phyloP scores from a whole-genome alignment of 2,113 vertebrate species.

The Mus pahari region DNA sequence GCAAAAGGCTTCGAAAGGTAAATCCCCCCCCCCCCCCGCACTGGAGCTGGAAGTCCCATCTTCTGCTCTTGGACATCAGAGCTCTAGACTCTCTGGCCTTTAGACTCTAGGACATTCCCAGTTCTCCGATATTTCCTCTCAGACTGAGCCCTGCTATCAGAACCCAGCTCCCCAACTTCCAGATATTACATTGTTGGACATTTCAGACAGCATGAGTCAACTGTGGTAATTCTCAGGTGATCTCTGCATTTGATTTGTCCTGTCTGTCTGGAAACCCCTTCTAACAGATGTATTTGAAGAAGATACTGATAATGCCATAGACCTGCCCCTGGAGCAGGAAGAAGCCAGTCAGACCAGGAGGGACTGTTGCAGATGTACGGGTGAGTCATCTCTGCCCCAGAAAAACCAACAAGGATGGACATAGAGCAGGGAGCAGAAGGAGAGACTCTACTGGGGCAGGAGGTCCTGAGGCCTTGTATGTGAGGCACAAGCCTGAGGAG shows the following conservation, averaged over 20 bases:
- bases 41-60: background rate
- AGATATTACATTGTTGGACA: background rate
- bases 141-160: background rate
- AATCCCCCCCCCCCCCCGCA: too few relatives aligned
- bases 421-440: background rate
- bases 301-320: background rate
- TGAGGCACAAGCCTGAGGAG: background rate
- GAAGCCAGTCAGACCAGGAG: background rate
- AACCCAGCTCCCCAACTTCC: background rate
- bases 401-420: accelerated
- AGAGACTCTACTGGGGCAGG: background rate
- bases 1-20: background rate
- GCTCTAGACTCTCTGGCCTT: background rate
- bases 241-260: background rate
- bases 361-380: accelerated
- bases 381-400: too few relatives aligned
- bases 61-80: background rate
- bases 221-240: background rate
- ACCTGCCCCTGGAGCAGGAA: background rate
- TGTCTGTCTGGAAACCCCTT: background rate
- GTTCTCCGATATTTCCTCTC: background rate
- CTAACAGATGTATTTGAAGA: background rate
- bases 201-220: background rate
- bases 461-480: background rate
- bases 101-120: too few relatives aligned